phyloP scores from a whole-genome alignment of 2,888 invertebrate species.

The Phlogophora meticulosa region DNA sequence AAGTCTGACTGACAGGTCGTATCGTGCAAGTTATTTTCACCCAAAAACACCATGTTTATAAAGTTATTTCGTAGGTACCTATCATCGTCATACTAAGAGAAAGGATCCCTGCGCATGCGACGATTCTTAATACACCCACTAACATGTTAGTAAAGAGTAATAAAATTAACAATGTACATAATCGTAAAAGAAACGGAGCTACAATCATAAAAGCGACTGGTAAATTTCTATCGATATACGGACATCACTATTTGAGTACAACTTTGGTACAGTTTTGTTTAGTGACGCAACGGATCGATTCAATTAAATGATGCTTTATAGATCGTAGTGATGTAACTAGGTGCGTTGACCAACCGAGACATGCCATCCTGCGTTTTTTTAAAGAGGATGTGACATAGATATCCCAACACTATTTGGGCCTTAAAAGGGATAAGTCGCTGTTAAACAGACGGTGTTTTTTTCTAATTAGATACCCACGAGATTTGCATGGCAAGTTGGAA shows the following conservation, averaged over 20 bases:
- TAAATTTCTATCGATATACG: slow-evolving; percentile 22
- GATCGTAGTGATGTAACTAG: slow-evolving; percentile 26
- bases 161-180: slow-evolving; percentile 15
- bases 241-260: slow-evolving; percentile 44
- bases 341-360: slow-evolving; percentile 2
- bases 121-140: background rate
- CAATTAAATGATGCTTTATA: slow-evolving; percentile 47
- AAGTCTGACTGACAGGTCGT: too few relatives aligned
- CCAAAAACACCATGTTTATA: too few relatives aligned
- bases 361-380: slow-evolving; percentile 18
- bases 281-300: slow-evolving; percentile 48
- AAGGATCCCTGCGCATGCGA: background rate
- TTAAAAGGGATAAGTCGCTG: background rate
- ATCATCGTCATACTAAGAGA: background rate
- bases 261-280: slow-evolving; percentile 45
- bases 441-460: background rate
- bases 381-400: slow-evolving; percentile 34
- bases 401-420: background rate
- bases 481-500: slow-evolving; percentile 4
- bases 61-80: background rate
- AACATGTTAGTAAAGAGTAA: slow-evolving; percentile 18
- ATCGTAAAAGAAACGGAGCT: slow-evolving; percentile 9
- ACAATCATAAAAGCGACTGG: slow-evolving; percentile 13
- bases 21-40: too few relatives aligned
- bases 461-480: background rate